Base-by-base conservation (phyloP, 1,140 invertebrate genomes). In the Meloidogyne exigua region DNA sequence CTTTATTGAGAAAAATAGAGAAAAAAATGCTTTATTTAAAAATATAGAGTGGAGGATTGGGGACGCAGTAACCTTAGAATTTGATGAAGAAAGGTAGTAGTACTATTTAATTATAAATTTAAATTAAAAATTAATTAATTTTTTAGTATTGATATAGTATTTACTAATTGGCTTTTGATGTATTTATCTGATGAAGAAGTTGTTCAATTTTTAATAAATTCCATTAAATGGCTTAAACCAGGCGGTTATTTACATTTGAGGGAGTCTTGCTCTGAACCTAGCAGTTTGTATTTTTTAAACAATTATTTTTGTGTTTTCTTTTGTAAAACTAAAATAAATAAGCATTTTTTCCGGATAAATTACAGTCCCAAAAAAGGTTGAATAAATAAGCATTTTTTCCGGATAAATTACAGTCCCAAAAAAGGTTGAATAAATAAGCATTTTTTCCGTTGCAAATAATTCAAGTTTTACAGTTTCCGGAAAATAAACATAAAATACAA, bases 131-230 rank as follows among this genome's bases (percentile, higher is more conserved):
- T 32, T 32, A 32, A 3, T 32, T 18, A 18, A 15, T 12, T 62
- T 11, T 83, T 10, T 76, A 89, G 89, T 74, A 82, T 85, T 49
- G 90, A 91, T 79, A 73, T 91, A 23, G 88, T 91, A 4, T 91
- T 91, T 84, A 90, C 90, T 79, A 91, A 91, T 81, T 91, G 91
- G 91, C 86, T 91, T 21, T 87, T 91, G 66, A 91, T 91, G 91
- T 91, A 91, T 80, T 78, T 91, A 42, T 83, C 84, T 49, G 90
- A 91, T 78, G 82, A 85, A 5, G 91, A 91, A 80, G 88, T 90
- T 5, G 81, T 88, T 44, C 79, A 86, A 18, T 84, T 91, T 11
- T 82, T 91, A 9, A 75, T 82, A 36, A 90, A 89, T 72, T 86
- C 89, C 42, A 79, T 91, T 5, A 72, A 79, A 44, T 91, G 91